A percentile compares a stretch with the other conserved stretches of the same genome.
Conservation (phyloP, 2,888 invertebrate genomes). For the Prosopocoilus inquinatus region DNA sequence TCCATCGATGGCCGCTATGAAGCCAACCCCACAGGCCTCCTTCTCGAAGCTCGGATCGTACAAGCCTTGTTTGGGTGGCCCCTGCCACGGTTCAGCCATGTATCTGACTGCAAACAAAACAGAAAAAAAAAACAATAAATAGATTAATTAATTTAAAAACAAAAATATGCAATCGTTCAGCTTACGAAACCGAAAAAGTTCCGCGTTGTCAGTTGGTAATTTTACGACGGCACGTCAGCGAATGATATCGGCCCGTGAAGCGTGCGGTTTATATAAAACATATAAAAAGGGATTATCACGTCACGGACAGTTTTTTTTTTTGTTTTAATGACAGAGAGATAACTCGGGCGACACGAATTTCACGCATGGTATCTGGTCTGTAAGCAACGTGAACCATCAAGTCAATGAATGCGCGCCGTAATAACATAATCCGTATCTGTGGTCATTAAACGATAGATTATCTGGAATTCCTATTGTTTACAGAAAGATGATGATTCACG, state of each 20-base stretch:
- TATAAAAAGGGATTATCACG: no score
- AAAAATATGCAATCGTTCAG: no score
- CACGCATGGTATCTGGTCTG: slow-evolving; percentile 12
- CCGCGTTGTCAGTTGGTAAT: neutral
- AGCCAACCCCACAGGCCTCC: slow-evolving; percentile 99
- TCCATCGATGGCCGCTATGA: slow-evolving; percentile 98
- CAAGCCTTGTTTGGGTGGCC: slow-evolving; percentile 85
- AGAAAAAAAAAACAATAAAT: slow-evolving; percentile 1
- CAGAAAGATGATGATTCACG: no score
- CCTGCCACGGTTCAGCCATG: slow-evolving; percentile 65
- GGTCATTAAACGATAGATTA: no score
- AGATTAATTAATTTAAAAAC: neutral
- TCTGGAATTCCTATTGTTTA: no score
- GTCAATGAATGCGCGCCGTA: neutral
- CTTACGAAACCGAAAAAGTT: no score
- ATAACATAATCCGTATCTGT: neutral
- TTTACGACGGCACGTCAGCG: neutral
- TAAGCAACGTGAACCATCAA: neutral
- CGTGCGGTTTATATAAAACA: neutral
- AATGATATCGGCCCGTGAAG: slow-evolving; percentile 3
- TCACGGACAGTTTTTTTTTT: no score
- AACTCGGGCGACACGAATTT: slow-evolving; percentile 8
- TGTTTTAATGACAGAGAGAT: no score
- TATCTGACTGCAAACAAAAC: slow-evolving; percentile 34
- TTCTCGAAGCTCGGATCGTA: slow-evolving; percentile 95